Evolutionary conservation across 2,113 vertebrate genomes (phyloP).

Genomic region (Triplophysa rosa): DNA sequence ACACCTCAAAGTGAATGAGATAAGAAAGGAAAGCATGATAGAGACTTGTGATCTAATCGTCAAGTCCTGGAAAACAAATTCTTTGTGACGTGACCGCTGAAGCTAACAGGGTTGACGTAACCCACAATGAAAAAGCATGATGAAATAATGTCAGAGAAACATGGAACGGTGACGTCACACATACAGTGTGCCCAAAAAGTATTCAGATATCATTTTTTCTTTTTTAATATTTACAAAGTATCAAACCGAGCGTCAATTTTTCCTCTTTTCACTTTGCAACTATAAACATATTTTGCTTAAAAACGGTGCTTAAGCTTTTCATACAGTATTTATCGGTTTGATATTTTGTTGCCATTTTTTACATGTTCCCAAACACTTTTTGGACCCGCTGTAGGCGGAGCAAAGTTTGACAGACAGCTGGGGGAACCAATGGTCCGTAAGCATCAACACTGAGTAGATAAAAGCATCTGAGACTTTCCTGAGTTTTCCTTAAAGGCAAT

Average conservation of each 20-base stretch:
- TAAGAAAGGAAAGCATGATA: not conserved
- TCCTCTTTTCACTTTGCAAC: too few species aligned
- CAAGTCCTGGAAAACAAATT: not conserved
- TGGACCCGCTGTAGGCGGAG: not conserved
- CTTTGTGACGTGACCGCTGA: not conserved
- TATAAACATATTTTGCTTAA: too few species aligned
- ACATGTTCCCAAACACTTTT: too few species aligned
- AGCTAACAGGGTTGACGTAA: not conserved
- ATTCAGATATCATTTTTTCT: too few species aligned
- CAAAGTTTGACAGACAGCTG: not conserved
- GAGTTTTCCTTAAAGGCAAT: conserved; percentile 39
- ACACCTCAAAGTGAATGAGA: conserved; percentile 9
- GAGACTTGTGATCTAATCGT: not conserved
- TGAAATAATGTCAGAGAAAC: not conserved
- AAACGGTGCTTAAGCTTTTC: too few species aligned
- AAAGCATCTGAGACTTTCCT: conserved; percentile 28
- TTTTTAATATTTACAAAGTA: too few species aligned
- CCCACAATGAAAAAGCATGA: not conserved
- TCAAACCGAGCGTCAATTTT: not conserved
- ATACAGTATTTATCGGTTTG: too few species aligned
- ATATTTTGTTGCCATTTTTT: too few species aligned
- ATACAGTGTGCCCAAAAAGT: too few species aligned
- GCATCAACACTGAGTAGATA: conserved; percentile 50
- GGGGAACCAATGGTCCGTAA: not conserved
- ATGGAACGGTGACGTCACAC: not conserved